Base-by-base conservation (phyloP, 2,797 vertebrate genomes). In the Anisognathus igniventris region DNA sequence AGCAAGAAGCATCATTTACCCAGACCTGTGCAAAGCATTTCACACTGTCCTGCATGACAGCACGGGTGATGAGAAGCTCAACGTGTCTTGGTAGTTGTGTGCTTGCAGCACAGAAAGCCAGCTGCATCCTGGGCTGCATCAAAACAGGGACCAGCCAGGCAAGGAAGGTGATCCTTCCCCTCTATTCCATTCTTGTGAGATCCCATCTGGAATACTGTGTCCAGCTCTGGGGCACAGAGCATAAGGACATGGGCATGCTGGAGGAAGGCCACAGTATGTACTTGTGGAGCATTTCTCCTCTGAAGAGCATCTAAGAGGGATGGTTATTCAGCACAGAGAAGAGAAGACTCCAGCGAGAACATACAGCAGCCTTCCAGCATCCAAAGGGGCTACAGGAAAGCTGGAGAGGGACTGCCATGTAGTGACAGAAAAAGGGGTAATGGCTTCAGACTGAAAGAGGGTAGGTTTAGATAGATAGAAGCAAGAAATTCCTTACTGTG, bases 141-240 rank as follows among this genome's bases (percentile, higher is more conserved):
- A 39, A 31, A 80, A 31, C 15, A 47, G 33, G 4, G 7, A 33
- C 57, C 39, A 66, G 17, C 14, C 25, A 22, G 30, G 35, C 30
- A 54, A 35, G 39, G 18, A 40, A 40, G 30, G 40, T 12, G 61
- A 9, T 31, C 54, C 6, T 74, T 15, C 25, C 7, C 8, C 14
- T 60, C 33, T 11, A 3, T 40, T 60, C 25, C 2, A 0, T 47
- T 35, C 33, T 66, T 60, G 21, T 45, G 10, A 40, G 12, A 42
- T 9, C 22, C 25, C 30, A 28, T 35, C 25, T 61, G 22, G 33
- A 61, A 24, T 20, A 20, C 7, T 31, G 22, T 14, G 16, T 33
- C 37, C 39, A 16, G 2, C 30, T 39, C 23, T 47, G 35, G 61
- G 18, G 19, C 0, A 0, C 16, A 2, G 16, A 45, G 13, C 17